Conservation (phyloP, 2,888 invertebrate genomes). For the Apeira syringaria region DNA sequence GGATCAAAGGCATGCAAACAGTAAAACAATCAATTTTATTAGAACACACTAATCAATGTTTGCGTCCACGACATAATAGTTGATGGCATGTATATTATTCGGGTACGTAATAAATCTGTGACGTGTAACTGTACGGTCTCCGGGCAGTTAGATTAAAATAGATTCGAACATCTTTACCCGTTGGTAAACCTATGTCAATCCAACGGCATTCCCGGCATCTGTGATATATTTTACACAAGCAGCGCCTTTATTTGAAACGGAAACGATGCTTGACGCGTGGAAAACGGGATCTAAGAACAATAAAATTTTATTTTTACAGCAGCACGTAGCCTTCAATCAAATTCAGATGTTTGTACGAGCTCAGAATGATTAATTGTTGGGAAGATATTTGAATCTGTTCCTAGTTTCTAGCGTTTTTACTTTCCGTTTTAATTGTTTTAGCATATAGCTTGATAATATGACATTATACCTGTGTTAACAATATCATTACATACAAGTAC, state of each 20-base stretch:
- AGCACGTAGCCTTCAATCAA: slow-evolving; percentile 9
- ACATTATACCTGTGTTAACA: too few species aligned
- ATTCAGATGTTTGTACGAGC: too few species aligned
- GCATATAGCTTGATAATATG: too few species aligned
- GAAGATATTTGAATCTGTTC: too few species aligned
- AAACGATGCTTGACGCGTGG: slow-evolving; percentile 20
- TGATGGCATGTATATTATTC: slow-evolving; percentile 43
- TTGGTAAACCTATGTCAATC: slow-evolving; percentile 49
- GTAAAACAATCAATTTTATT: slow-evolving; percentile 7
- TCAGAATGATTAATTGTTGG: too few species aligned
- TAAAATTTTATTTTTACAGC: slow-evolving; percentile 22
- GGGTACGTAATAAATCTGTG: slow-evolving; percentile 42
- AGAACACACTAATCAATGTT: slow-evolving; percentile 21
- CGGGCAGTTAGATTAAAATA: slow-evolving; percentile 51
- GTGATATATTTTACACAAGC: slow-evolving; percentile 34
- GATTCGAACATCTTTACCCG: slow-evolving; percentile 44
- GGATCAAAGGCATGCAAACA: slow-evolving; percentile 1
- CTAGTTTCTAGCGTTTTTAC: too few species aligned
- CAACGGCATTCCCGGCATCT: slow-evolving; percentile 44
- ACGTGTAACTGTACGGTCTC: slow-evolving; percentile 43
- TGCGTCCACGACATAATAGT: slow-evolving; percentile 28
- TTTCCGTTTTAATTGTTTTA: too few species aligned
- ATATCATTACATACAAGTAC: too few species aligned
- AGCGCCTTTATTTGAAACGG: slow-evolving; percentile 29
- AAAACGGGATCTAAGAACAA: slow-evolving; percentile 20